Evolutionary conservation across 1,140 invertebrate genomes (phyloP).

Genomic region (Oryctes rhinoceros): DNA sequence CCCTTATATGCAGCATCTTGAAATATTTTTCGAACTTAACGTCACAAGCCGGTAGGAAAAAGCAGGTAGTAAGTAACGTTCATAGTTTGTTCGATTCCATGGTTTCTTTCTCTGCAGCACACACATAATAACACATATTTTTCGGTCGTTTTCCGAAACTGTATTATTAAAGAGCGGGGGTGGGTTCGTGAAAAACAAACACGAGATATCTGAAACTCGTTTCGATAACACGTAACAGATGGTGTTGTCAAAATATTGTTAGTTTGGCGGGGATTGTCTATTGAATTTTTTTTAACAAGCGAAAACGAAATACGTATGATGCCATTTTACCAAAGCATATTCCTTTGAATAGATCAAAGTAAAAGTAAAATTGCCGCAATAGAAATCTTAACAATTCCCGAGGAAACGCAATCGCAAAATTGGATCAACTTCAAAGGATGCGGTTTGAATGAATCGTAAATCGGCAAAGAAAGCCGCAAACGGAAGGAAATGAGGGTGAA

Average conservation of each 20-base stretch:
- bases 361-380: neutral
- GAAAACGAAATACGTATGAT: neutral
- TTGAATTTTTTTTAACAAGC: neutral
- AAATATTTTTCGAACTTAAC: slow-evolving; percentile 4
- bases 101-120: neutral
- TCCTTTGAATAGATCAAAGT: neutral
- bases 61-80: neutral
- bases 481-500: neutral
- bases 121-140: slow-evolving; percentile 14
- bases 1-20: neutral
- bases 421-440: slow-evolving; percentile 4
- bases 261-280: neutral
- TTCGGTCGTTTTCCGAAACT: slow-evolving; percentile 20
- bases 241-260: slow-evolving; percentile 27
- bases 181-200: slow-evolving; percentile 29
- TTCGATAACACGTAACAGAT: neutral
- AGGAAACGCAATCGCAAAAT: neutral
- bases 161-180: slow-evolving; percentile 27
- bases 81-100: neutral
- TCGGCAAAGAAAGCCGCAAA: slow-evolving; percentile 1
- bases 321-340: neutral
- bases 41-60: neutral
- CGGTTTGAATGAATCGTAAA: neutral
- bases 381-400: neutral
- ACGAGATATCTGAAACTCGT: neutral